Evolutionary conservation across 2,113 vertebrate genomes (phyloP).

Genomic region (Hippocampus mohnikei): DNA sequence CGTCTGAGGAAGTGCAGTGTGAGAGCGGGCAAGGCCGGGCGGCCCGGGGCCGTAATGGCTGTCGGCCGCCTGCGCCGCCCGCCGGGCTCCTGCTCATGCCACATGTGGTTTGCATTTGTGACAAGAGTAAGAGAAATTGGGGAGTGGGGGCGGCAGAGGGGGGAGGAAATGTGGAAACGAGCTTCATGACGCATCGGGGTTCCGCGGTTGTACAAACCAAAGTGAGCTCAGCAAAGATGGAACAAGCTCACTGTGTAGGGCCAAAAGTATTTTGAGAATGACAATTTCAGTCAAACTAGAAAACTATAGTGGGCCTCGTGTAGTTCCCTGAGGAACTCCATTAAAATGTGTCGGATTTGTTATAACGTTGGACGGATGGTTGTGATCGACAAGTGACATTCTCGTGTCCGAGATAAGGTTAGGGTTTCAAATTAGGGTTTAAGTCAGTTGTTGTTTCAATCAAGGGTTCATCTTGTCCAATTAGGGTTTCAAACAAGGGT

Average conservation of each 20-base stretch:
- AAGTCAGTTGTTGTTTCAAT: too few species aligned
- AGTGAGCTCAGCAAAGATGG: slow-evolving; percentile 45
- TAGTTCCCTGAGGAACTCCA: background rate
- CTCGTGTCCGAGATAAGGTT: too few species aligned
- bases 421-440: too few species aligned
- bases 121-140: slow-evolving; percentile 59
- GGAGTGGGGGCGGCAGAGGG: background rate
- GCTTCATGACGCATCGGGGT: slow-evolving; percentile 72
- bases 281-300: background rate
- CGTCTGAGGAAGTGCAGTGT: slow-evolving; percentile 74
- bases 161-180: slow-evolving; percentile 61
- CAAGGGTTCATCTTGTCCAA: too few species aligned
- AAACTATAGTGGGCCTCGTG: background rate
- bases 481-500: too few species aligned
- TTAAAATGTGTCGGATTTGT: background rate
- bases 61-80: slow-evolving; percentile 65
- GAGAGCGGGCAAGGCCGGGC: slow-evolving; percentile 54
- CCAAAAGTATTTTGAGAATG: too few species aligned
- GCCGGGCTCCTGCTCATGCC: slow-evolving; percentile 53
- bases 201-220: slow-evolving; percentile 57
- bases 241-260: background rate
- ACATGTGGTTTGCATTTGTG: slow-evolving; percentile 75
- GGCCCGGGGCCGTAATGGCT: background rate
- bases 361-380: background rate
- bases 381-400: too few species aligned